Base-by-base conservation (phyloP, 1,140 invertebrate genomes). In the Ips typographus region DNA sequence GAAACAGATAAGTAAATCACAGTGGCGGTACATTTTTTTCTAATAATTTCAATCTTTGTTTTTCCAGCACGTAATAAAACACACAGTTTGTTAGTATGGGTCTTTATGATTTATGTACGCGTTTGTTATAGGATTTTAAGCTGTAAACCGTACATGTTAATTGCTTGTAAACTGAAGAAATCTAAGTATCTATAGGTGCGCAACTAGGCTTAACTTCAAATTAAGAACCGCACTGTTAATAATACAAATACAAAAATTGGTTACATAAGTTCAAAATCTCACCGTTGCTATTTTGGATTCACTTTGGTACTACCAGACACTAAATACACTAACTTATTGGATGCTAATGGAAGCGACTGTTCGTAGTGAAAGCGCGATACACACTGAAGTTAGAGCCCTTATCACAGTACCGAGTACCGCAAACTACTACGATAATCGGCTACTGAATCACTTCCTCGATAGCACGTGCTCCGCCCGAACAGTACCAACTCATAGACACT, bases 401-500 rank as follows among this genome's bases (percentile, higher is more conserved):
- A 53, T 57, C 57, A 68, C 53, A 39, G 40, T 44, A 39, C 22
- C 44, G 37, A 49, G 52, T 41, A 41, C 58, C 58, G 7, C 40
- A 5, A n/a, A 41, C 6, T 60, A 7, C 49, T 38, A 63, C 44
- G 4, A 22, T 51, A 5, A 65, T 36, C 56, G 37, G 47, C 63
- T 60, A 70, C 60, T 64, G 64, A 59, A 71, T 71, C 69, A 71
- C 69, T 71, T 71, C 69, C 69, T 71, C 47, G 41, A 5, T 38
- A 71, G 64, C 69, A 71, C 69, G 69, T 71, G 69, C 69, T 65
- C 62, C 61, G 66, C 69, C 69, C 66, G 68, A 22, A 2, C 49
- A 52, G 38, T 65, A 61, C 63, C 69, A 65, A 59, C 56, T 59
- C 4, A 37, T 22, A 5, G 42, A 38, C 47, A 59, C 41, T 49